Conservation (phyloP, 2,113 vertebrate genomes). For the Salvator merianae region DNA sequence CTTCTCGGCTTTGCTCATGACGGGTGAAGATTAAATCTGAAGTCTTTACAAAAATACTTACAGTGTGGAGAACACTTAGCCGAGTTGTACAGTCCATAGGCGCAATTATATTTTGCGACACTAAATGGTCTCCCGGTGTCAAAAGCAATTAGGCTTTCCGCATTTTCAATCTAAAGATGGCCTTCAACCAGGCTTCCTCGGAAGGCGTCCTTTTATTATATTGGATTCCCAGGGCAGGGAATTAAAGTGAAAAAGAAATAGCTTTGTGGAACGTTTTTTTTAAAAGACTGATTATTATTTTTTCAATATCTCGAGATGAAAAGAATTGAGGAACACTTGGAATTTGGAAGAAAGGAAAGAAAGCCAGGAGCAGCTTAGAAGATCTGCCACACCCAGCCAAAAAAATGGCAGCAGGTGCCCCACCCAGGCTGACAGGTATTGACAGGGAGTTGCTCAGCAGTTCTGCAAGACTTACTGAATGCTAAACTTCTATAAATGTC, state of each 20-base stretch:
- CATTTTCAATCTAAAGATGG: constrained; percentile 65
- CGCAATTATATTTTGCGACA: constrained; percentile 66
- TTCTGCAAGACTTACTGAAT: no score
- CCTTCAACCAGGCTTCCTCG: constrained; percentile 55
- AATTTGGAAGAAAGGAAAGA: not conserved
- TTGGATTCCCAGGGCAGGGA: not conserved
- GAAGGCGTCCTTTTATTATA: constrained; percentile 26
- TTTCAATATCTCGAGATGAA: constrained; percentile 35
- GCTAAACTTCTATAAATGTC: no score
- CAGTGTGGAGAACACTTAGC: constrained; percentile 62
- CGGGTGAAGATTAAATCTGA: constrained; percentile 42
- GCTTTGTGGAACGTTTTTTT: constrained; percentile 32
- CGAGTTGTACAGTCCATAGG: constrained; percentile 60
- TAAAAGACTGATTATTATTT: constrained; percentile 30
- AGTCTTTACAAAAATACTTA: constrained; percentile 50
- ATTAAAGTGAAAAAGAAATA: not conserved
- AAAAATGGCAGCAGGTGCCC: no score
- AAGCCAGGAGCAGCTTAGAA: no score
- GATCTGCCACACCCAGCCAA: not conserved
- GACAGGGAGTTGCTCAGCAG: no score
- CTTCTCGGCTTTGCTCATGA: not conserved
- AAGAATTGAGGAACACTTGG: not conserved
- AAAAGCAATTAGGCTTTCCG: constrained; percentile 66
- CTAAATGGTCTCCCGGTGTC: constrained; percentile 68
- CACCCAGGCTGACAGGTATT: no score